These are phyloP conservation scores for Turdus rufiventris DNA, from an alignment of 2,113 vertebrate genomes.

Conservation along the genomic window DNA sequence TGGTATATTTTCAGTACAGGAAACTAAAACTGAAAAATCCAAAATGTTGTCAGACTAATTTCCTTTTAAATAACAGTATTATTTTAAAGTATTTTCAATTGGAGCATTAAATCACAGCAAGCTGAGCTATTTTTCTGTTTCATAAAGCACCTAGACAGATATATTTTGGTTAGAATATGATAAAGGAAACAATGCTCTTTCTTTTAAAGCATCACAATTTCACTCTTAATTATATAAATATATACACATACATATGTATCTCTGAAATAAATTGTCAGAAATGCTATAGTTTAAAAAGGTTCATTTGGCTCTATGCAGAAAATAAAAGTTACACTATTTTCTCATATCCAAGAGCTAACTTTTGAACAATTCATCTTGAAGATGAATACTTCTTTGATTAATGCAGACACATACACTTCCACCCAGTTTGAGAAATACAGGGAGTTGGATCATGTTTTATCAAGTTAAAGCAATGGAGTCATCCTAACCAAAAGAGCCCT, in stretches of 20 bases:
- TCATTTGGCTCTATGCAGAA: not conserved
- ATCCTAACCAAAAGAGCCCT: not conserved
- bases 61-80: not conserved
- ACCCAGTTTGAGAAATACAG: not conserved
- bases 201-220: not conserved
- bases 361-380: not conserved
- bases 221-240: not conserved
- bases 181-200: too few relatives aligned
- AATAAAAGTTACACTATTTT: not conserved
- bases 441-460: not conserved
- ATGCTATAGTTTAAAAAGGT: not conserved
- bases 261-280: not conserved
- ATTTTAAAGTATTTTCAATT: not conserved
- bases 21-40: not conserved
- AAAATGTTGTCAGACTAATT: not conserved
- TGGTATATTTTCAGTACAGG: not conserved
- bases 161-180: too few relatives aligned
- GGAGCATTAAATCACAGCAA: not conserved
- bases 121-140: not conserved
- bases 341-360: not conserved
- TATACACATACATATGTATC: not conserved
- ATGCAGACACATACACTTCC: not conserved
- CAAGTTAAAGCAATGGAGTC: not conserved
- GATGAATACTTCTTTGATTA: not conserved
- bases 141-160: not conserved